These are phyloP conservation scores for Balaenoptera acutorostrata DNA, from an alignment of 2,113 vertebrate genomes.

Conservation along the genomic window DNA sequence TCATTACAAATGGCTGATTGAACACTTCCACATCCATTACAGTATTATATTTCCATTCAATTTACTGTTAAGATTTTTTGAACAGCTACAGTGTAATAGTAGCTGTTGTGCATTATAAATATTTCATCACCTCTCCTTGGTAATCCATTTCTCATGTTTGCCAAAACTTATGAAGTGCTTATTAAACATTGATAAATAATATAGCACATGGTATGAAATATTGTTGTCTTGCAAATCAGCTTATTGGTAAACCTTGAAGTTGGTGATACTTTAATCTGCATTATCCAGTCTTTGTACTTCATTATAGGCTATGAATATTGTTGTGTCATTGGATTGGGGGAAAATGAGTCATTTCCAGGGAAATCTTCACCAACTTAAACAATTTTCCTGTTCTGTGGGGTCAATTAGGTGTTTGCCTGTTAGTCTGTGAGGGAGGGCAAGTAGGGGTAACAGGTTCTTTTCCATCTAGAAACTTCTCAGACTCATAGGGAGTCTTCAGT, in stretches of 20 bases:
- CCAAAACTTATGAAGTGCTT: conserved; percentile 56
- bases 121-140: conserved; percentile 60
- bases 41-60: conserved; percentile 64
- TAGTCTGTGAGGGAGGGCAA: not conserved
- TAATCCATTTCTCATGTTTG: conserved; percentile 62
- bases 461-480: not conserved
- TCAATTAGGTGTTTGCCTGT: conserved; percentile 25
- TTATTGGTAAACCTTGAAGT: conserved; percentile 54
- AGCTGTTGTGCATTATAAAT: conserved; percentile 54
- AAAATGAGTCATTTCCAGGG: not conserved
- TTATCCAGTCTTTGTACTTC: conserved; percentile 36
- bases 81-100: conserved; percentile 36
- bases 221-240: conserved; percentile 33
- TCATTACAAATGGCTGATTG: conserved; percentile 60
- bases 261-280: conserved; percentile 36
- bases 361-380: conserved; percentile 2
- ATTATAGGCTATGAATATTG: conserved; percentile 8
- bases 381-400: conserved; percentile 11
- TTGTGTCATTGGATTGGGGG: not conserved
- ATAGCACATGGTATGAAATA: conserved; percentile 46
- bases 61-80: conserved; percentile 68
- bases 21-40: conserved; percentile 56
- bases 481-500: not conserved
- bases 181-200: conserved; percentile 65
- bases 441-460: not conserved